Conservation (phyloP, 2,113 vertebrate species). For the Sturnus vulgaris region DNA sequence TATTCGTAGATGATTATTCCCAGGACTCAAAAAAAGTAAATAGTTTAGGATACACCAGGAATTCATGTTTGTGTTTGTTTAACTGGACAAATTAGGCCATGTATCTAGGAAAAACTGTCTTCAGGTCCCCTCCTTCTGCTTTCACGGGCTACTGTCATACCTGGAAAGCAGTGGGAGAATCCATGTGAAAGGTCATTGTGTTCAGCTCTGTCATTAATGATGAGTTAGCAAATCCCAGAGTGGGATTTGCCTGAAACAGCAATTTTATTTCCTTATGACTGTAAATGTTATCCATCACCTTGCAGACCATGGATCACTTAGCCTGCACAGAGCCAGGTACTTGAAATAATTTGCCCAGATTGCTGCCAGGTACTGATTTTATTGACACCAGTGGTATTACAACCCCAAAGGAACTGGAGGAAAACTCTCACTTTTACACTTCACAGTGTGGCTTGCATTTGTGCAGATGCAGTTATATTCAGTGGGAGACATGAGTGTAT, state of each 20-base stretch:
- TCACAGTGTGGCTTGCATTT: background rate
- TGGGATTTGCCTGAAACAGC: background rate
- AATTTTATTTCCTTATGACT: background rate
- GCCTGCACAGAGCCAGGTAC: background rate
- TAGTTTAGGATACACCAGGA: background rate
- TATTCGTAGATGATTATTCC: background rate
- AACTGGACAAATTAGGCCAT: background rate
- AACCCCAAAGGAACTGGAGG: background rate
- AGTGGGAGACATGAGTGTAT: background rate
- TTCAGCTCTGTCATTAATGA: background rate
- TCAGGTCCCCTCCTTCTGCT: background rate
- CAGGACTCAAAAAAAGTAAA: background rate
- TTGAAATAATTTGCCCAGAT: background rate
- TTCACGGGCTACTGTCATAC: background rate
- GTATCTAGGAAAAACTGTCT: background rate
- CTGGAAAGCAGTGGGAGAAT: background rate
- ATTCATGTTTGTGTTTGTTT: background rate
- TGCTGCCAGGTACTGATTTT: background rate
- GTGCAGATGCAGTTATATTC: conserved; percentile 9
- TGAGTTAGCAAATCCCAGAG: background rate
- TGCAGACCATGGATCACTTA: background rate
- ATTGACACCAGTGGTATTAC: background rate
- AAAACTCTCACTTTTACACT: background rate
- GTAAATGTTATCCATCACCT: background rate
- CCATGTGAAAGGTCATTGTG: background rate